Conservation (phyloP, 2,113 vertebrate genomes). For the Lamprotornis superbus region DNA sequence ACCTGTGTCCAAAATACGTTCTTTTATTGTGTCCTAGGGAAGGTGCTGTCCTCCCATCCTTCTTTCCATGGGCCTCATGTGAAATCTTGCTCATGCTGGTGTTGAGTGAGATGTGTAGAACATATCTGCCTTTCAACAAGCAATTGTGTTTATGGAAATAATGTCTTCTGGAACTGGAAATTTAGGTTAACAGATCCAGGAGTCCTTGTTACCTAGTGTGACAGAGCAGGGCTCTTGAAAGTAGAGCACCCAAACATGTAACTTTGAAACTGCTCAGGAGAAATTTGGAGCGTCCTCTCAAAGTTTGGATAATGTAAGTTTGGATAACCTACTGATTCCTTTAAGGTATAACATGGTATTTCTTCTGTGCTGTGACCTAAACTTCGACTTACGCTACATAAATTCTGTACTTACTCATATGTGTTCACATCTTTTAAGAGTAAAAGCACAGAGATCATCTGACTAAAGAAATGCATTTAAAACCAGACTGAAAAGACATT, state of each 20-base stretch:
- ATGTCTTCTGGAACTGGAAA: neutral
- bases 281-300: neutral
- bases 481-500: no score
- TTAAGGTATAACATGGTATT: neutral
- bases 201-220: neutral
- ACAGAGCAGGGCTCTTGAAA: neutral
- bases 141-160: neutral
- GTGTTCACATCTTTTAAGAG: neutral
- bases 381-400: neutral
- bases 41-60: neutral
- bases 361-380: neutral
- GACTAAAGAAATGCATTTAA: neutral
- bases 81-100: neutral
- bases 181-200: neutral
- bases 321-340: neutral
- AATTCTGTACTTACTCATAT: neutral
- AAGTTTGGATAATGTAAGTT: neutral
- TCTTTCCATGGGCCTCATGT: fast-evolving
- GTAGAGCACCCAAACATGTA: neutral
- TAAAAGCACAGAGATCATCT: neutral
- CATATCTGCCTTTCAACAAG: neutral
- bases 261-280: neutral
- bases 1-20: fast-evolving
- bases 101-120: neutral
- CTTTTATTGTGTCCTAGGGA: neutral